Base-by-base conservation (phyloP, 2,113 vertebrate genomes). In the Pseudorhombus dupliciocellatus region DNA sequence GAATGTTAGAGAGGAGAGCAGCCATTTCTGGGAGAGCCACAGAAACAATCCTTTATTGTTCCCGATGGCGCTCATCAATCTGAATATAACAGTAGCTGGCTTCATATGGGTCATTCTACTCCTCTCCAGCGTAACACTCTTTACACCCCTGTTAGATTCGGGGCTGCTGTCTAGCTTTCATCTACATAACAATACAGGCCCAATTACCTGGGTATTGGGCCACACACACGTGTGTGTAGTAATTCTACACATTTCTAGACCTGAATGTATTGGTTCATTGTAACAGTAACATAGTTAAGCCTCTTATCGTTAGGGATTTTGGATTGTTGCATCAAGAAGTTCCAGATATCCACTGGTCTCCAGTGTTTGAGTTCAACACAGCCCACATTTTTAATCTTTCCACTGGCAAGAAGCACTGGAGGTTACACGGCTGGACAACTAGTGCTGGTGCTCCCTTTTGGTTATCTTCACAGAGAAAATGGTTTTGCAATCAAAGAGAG, bases 41-140 rank as follows among this genome's bases (percentile, higher is more conserved):
- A 67, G 70, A 71, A 75, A 75, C 51, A 75, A 72, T 71, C 60
- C 25, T 5, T 24, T 53, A 55, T 60, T 72, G 34, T 66, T 84
- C 63, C 71, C 3, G 1, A 30, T 69, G 72, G 79, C 77, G 24
- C 71, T 80, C 62, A 73, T 88, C 54, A 77, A 37, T 75, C 53
- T 75, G 75, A 70, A 73, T 72, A 72, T 54, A 73, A 71, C 42
- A 25, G 59, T 50, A 50, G 44, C 64, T 84, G 50, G 58, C 78
- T 80, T 79, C 16, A 70, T 69, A n/a, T 63, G 34, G 62, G 58
- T 69, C 77, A 74, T 70, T 63, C 28, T 51, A 10, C 67, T 63
- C 34, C 55, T 15, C n/a, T 56, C 50, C 25, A 18, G 71, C 62
- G 68, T 70, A 70, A 73, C 25, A 65, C 51, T 44, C 44, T 58